phyloP scores from a whole-genome alignment of 2,888 invertebrate genomes.

The Morinoia aosen region DNA sequence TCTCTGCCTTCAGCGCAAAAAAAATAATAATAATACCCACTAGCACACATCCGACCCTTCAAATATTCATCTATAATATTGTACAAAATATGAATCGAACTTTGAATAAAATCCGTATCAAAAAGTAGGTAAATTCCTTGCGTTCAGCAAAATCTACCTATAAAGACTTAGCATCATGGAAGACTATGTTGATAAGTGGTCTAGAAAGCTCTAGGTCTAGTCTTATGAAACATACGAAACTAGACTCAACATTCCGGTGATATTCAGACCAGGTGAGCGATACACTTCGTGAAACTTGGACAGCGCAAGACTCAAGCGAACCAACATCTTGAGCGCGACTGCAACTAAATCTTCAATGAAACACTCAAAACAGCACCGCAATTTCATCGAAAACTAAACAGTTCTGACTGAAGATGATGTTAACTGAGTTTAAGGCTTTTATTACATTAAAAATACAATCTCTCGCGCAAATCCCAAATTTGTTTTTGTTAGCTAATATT shows the following conservation, averaged over 20 bases:
- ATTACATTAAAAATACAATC: neutral
- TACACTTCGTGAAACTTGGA: neutral
- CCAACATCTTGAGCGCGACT: neutral
- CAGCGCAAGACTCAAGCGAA: neutral
- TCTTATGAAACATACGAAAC: constrained; percentile 4
- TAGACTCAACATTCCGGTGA: neutral
- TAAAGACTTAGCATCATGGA: constrained; percentile 39
- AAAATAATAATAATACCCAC: neutral
- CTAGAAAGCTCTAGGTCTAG: constrained; percentile 12
- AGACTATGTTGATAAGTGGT: constrained; percentile 52
- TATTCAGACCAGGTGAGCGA: neutral
- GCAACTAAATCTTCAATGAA: neutral
- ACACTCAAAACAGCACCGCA: neutral
- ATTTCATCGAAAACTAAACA: too few relatives aligned
- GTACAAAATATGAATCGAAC: constrained; percentile 17
- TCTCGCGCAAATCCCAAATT: neutral
- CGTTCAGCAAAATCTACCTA: constrained; percentile 19
- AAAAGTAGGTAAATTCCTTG: constrained; percentile 14
- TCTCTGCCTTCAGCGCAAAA: neutral
- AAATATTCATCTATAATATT: constrained; percentile 4
- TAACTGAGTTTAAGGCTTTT: too few relatives aligned
- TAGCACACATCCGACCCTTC: constrained; percentile 1
- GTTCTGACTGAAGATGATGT: too few relatives aligned
- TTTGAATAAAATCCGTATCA: constrained; percentile 26
- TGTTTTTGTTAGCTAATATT: too few relatives aligned